Evolutionary conservation across 1,140 invertebrate species (phyloP), one percentile per base, ranked within the genome.

Genomic region (Lordiphosa clarofinis): DNA sequence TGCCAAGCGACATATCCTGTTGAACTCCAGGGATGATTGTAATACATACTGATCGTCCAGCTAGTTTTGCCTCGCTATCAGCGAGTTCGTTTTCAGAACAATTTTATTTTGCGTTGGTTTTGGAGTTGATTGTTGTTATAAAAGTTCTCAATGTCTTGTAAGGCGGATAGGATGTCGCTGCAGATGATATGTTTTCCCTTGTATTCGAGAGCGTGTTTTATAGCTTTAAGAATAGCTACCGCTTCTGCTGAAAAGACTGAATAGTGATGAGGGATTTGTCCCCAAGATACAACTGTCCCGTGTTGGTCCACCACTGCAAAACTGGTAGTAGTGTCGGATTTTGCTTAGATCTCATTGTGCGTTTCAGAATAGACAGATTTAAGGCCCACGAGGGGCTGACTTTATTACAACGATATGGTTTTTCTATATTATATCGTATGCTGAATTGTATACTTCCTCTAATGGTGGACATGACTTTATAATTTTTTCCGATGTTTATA

Each of bases 161-260:
- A 10, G 24, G 15, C 21, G 31, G 13, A 21, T n/a, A 43, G 15
- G 5, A 13, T 40, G 36, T 42, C 49, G 31, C 39, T 54, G 4
- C 28, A 54, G 38, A 24, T 24, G 24, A n/a, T n/a, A n/a, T n/a
- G n/a, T n/a, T n/a, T n/a, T n/a, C n/a, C n/a, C n/a, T n/a, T n/a
- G n/a, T n/a, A 24, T 24, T 43, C 4, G 15, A 43, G 52, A 4
- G 28, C 39, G 21, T 12, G 4, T 54, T 35, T 36, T 43, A 43
- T 36, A 35, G 39, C 39, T 7, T 38, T 28, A 9, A 42, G 9
- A n/a, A 52, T 42, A 3, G 56, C 56, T 52, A 58, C 4, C 19
- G 28, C 38, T 36, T 52, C 47, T 2, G 56, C 28, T 7, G 28
- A 5, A 24, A 58, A 58, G 10, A 53, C 38, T 0, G 15, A 53